Conservation (phyloP, 2,113 vertebrate genomes). For the Rhinichthys klamathensis region DNA sequence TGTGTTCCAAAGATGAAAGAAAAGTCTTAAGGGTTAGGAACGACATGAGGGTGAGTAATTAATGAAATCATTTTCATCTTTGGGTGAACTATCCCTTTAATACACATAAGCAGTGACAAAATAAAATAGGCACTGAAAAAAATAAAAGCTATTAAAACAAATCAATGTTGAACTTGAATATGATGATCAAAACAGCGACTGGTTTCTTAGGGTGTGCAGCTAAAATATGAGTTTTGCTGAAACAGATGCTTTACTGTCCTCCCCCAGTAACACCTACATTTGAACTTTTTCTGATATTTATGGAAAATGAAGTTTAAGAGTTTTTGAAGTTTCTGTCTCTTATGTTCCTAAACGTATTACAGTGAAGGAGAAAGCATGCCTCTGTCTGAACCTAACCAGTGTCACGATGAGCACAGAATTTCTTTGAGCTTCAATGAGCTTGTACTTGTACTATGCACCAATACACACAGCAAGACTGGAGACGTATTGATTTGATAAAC, state of each 20-base stretch:
- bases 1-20: too few relatives aligned
- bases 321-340: not conserved
- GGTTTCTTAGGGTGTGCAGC: not conserved
- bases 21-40: too few relatives aligned
- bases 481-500: too few relatives aligned
- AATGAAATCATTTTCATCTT: too few relatives aligned
- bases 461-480: too few relatives aligned
- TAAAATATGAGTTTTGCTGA: not conserved
- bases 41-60: too few relatives aligned
- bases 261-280: conserved; percentile 9
- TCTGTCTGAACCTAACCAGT: not conserved
- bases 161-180: not conserved
- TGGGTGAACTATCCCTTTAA: not conserved
- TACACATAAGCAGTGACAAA: not conserved
- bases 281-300: not conserved
- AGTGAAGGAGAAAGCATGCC: not conserved
- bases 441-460: too few relatives aligned
- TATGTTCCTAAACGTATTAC: not conserved
- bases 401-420: not conserved
- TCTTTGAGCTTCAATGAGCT: not conserved
- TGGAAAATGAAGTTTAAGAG: not conserved
- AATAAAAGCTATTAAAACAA: not conserved
- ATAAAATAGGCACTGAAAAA: not conserved
- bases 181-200: conserved; percentile 1
- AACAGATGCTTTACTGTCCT: not conserved